These are phyloP conservation scores for Scortum barcoo DNA, from an alignment of 2,113 vertebrate genomes.

Conservation along the genomic window DNA sequence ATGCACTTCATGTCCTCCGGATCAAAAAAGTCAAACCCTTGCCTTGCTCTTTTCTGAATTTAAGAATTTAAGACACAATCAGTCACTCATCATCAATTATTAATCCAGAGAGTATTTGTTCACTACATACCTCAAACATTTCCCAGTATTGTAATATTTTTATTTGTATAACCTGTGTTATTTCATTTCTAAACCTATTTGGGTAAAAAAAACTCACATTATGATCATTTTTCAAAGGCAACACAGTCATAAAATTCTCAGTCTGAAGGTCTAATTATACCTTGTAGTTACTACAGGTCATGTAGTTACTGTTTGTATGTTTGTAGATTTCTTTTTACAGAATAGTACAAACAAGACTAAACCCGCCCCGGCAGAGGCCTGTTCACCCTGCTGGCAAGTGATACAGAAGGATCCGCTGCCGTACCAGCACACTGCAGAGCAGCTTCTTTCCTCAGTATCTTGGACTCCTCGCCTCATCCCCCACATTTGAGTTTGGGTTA, in stretches of 20 bases:
- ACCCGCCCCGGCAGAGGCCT: no score
- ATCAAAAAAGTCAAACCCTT: conserved; percentile 15
- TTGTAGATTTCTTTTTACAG: not conserved
- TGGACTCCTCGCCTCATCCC: no score
- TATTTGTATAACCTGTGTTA: not conserved
- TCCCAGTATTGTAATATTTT: not conserved
- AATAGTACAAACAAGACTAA: no score
- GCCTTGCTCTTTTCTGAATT: not conserved
- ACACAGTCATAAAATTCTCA: not conserved
- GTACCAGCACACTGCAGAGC: no score
- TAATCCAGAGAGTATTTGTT: not conserved
- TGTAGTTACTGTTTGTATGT: not conserved
- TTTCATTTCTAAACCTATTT: not conserved
- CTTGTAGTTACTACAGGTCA: not conserved
- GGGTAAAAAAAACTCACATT: not conserved
- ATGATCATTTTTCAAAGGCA: not conserved
- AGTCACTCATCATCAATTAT: not conserved
- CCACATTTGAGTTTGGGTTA: no score
- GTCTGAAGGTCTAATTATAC: not conserved
- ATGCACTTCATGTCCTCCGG: conserved; percentile 2
- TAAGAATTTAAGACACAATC: conserved; percentile 12
- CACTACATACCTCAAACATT: not conserved
- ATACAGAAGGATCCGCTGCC: no score
- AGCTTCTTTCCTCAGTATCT: no score
- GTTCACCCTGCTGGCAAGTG: no score